Conservation (phyloP, 1,140 invertebrate species). For the Halesus radiatus region DNA sequence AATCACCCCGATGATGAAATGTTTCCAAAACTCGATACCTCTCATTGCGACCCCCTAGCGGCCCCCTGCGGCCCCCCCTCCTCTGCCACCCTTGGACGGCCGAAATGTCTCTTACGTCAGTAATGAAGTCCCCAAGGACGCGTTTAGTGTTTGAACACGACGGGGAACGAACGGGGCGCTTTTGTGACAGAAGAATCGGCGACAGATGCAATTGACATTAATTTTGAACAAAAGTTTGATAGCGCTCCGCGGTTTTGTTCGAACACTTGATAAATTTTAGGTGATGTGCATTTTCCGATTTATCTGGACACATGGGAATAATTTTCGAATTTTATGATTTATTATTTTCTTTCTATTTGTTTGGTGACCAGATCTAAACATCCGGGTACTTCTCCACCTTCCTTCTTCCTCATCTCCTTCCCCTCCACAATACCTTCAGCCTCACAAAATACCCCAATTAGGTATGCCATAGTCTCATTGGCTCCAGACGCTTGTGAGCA, state of each 20-base stretch:
- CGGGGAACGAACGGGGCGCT: neutral
- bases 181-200: neutral
- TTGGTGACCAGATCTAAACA: too few relatives aligned
- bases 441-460: too few relatives aligned
- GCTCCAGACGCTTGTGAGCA: too few relatives aligned
- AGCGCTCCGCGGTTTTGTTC: neutral
- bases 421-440: too few relatives aligned
- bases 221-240: constrained; percentile 3
- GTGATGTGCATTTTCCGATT: too few relatives aligned
- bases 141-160: neutral
- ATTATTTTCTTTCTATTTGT: too few relatives aligned
- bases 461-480: too few relatives aligned
- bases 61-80: neutral
- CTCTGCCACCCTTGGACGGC: neutral
- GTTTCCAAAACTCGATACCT: constrained; percentile 3
- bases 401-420: too few relatives aligned
- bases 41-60: neutral
- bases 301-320: too few relatives aligned
- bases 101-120: neutral
- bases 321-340: too few relatives aligned
- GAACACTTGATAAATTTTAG: neutral
- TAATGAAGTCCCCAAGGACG: constrained; percentile 21
- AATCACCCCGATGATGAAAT: constrained; percentile 7
- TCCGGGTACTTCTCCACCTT: too few relatives aligned
- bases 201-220: neutral